Evolutionary conservation across 35 echinoderm and acorn worm species (phyloP), one percentile per base, ranked within the genome.

Genomic region (Diadema setosum): DNA sequence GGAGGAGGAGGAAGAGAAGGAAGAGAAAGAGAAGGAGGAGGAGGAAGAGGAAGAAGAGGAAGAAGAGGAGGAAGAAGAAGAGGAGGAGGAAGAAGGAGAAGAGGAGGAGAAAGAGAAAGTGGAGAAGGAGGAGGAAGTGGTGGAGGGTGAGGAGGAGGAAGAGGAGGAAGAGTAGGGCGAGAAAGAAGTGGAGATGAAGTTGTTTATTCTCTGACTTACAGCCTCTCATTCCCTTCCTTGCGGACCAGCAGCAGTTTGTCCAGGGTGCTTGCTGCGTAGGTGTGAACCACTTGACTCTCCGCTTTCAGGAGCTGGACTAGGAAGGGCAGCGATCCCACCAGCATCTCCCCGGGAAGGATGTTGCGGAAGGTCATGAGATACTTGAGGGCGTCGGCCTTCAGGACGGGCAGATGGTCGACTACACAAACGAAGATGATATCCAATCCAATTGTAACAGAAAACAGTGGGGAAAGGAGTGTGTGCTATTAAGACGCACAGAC

Each of bases 381-480:
- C 55, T 99, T 99, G 34, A 99, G 82, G 48, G 96, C 96, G 60
- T 95, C 96, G 3, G 92, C 96, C 67, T 99, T 99, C 4, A 99
- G 49, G 18, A 99, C 96, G 64, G 96, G 96, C 20, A 90, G 58
- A 3, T 92, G 86, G 41, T 99, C 81, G 0, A 99, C 96, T 99
- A 86, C 15, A 42, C 52, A 43, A 15, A 35, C 17, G 27, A n/a
- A 52, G n/a, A 52, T 52, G 9, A 52, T n/a, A n/a, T n/a, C n/a
- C n/a, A n/a, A n/a, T n/a, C n/a, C n/a, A n/a, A n/a, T n/a, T n/a
- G n/a, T n/a, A n/a, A n/a, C n/a, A n/a, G n/a, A n/a, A n/a, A n/a
- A n/a, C n/a, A n/a, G n/a, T n/a, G n/a, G n/a, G n/a, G n/a, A 65
- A 20, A 65, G 60, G 33, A 65, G 33, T 4, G 4, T 26, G 33